Evolutionary conservation across 23 tunicate genomes (phyloP), one percentile per base, ranked within the genome.

Genomic region (Pegea sp.): DNA sequence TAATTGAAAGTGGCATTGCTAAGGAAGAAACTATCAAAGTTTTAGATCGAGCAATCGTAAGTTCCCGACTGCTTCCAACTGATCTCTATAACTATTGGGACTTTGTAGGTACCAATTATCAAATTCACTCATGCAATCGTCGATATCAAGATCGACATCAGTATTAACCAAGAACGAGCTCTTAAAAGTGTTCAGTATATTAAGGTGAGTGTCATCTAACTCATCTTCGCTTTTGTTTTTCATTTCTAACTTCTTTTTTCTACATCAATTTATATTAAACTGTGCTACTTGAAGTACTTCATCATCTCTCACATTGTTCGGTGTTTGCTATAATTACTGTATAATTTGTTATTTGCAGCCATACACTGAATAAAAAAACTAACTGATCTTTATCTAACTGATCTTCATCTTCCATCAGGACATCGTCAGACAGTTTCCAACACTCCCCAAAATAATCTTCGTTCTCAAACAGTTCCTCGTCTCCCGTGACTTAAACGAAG

Each of bases 401-500:
- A 1, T n/a, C n/a, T n/a, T 52, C 21, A 38, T 5, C 49, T 42
- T 57, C 50, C 28, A 28, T 8, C 69, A 87, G 96, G 68, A 57
- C 22, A 74, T 55, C 61, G 46, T 91, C 54, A 34, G 48, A 33
- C 48, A 91, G 31, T 90, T 46, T 34, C 91, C 98, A 0, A 42
- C 49, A 1, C 65, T 90, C 3, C 79, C 89, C 27, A 80, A 90
- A 56, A 62, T 90, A 1, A 67, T 90, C 1, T 61, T 75, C 32
- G 76, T 90, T 5, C 59, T 90, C 25, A 90, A 90, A 49, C 89
- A 77, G 38, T 77, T 90, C 57, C 67, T 90, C 3, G 26, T 65
- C 29, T 64, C 62, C 13, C 76, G 98, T 2, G 98, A 80, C 24
- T 52, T 90, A 19, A 90, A 90, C 44, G 98, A 90, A 64, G 98